Base-by-base conservation (phyloP, 2,888 invertebrate species). In the Ochropleura plecta region DNA sequence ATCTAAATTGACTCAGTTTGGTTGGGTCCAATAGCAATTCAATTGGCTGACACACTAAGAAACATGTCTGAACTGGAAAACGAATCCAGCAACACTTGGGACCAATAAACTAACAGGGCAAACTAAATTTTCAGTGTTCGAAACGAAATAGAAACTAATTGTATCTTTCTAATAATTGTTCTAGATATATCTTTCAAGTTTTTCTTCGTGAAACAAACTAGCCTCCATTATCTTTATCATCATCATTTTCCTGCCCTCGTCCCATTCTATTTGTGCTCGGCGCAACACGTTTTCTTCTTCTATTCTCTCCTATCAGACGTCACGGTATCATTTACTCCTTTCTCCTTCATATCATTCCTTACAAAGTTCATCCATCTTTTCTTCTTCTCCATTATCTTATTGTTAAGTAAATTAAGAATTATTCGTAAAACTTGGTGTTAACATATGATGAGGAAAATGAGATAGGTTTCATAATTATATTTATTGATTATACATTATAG, bases 351-450 rank as follows among this genome's bases (percentile, higher is more conserved):
- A 30, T 30, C 30, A 30, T 30, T 30, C 30, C 30, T 30, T 30
- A 30, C 30, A 30, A 1, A 30, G 3, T 30, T 30, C 30, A 30
- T 30, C 30, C 30, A 30, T 30, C 30, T 30, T 30, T 30, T 30
- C 30, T 79, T 69, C 76, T 64, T 76, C 40, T 7, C 40, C 59
- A 65, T 79, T 63, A 64, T 44, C 14, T 75, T 75, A 59, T 68
- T 65, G 49, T 44, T 65, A 20, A 68, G 53, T 42, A 75, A 68
- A 68, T 12, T 75, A 55, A 49, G 16, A 65, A 60, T 46, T 76
- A 48, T n/a, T 0, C 40, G 55, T 14, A 57, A 73, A 18, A 55
- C 20, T 40, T 44, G 2, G 68, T 53, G 30, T 59, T 64, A 49
- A 42, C 55, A 55, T 20, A 49, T 30, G n/a, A 57, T 14, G 12